Percentiles rank a stretch among this genome's conserved stretches.
These are phyloP conservation scores for Trichonephila inaurata DNA, from an alignment of 1,140 invertebrate genomes.

Conservation along the genomic window DNA sequence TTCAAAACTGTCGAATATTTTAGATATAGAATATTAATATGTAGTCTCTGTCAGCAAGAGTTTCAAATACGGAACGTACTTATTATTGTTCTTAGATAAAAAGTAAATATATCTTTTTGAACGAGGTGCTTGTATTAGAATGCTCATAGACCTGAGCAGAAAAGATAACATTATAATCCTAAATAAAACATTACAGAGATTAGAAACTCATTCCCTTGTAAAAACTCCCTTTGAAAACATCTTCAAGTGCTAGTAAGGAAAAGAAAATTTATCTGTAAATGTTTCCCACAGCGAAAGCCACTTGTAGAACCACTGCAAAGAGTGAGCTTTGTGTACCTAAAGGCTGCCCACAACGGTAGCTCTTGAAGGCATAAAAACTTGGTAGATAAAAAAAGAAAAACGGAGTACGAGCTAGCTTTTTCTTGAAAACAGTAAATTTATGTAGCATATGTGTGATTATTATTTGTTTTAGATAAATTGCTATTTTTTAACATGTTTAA, in stretches of 20 bases:
- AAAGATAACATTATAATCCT: slow-evolving; percentile 20
- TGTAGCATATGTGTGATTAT: too few relatives aligned
- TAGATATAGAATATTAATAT: too few relatives aligned
- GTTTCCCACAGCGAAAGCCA: slow-evolving; percentile 13
- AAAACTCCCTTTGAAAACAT: slow-evolving; percentile 23
- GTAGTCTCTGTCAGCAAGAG: too few relatives aligned
- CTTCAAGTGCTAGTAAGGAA: neutral
- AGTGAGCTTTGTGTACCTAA: neutral
- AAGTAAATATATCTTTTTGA: slow-evolving; percentile 18
- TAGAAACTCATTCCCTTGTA: neutral
- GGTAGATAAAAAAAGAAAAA: too few relatives aligned
- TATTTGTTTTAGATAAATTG: too few relatives aligned
- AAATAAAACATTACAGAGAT: slow-evolving; percentile 6
- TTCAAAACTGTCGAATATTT: too few relatives aligned
- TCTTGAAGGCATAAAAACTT: too few relatives aligned
- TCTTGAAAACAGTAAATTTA: too few relatives aligned
- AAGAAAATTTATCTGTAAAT: slow-evolving; percentile 24
- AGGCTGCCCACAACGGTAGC: neutral
- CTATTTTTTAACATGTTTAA: too few relatives aligned
- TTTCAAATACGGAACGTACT: neutral
- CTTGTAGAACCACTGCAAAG: neutral
- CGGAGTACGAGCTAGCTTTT: too few relatives aligned
- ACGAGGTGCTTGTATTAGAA: neutral
- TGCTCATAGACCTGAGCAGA: neutral
- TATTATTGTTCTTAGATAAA: neutral